A percentile compares a stretch with the other conserved stretches of the same genome.
phyloP scores from a whole-genome alignment of 2,113 vertebrate species.

The Pseudorhombus dupliciocellatus region DNA sequence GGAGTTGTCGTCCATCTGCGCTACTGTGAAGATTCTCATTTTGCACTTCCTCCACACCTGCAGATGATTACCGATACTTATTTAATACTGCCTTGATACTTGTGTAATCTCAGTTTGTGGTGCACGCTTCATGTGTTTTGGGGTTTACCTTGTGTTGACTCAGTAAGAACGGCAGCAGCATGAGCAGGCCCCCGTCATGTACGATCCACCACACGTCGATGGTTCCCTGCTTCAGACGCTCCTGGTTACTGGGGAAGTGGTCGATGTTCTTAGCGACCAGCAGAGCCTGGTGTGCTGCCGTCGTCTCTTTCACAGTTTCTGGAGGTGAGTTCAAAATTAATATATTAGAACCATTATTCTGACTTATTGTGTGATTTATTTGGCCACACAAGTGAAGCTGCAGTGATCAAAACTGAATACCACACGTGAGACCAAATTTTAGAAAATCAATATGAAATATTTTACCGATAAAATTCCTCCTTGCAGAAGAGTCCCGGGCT shows the following conservation, averaged over 20 bases:
- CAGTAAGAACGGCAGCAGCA: conserved; percentile 94
- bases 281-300: conserved; percentile 90
- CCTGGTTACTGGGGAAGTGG: conserved; percentile 87
- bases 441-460: not conserved
- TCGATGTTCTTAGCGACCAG: conserved; percentile 95
- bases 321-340: not conserved
- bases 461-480: conserved; percentile 93
- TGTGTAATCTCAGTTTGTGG: not conserved
- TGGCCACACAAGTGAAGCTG: not conserved
- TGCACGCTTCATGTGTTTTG: not conserved
- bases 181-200: conserved; percentile 94
- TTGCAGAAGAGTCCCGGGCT: conserved; percentile 80
- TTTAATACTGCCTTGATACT: no score
- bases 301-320: conserved; percentile 94
- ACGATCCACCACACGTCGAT: conserved; percentile 98
- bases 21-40: conserved; percentile 96
- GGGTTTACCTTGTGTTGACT: conserved; percentile 91
- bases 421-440: not conserved
- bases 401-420: no score
- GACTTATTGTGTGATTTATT: not conserved
- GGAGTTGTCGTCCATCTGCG: conserved; percentile 95
- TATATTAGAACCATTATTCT: no score
- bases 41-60: conserved; percentile 96
- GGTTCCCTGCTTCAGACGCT: conserved; percentile 86
- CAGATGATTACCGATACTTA: not conserved